phyloP scores from a whole-genome alignment of 2,888 invertebrate species.

The Melanostoma mellinum region DNA sequence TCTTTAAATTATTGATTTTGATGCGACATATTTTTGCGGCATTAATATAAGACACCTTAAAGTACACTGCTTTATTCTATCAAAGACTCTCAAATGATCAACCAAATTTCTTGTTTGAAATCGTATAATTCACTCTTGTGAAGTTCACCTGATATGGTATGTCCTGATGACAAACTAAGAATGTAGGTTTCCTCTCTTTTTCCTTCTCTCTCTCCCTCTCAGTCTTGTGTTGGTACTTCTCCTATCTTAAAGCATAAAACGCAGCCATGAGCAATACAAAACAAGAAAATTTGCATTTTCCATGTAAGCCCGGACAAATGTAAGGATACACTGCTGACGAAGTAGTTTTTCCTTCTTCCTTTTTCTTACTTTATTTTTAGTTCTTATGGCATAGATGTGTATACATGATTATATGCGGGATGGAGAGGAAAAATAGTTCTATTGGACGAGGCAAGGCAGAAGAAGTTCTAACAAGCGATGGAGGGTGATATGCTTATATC shows the following conservation, averaged over 20 bases:
- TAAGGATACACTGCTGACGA: slow-evolving; percentile 71
- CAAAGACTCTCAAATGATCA: no score
- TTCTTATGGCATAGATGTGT: slow-evolving; percentile 21
- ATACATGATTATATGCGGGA: not conserved
- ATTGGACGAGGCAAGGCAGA: not conserved
- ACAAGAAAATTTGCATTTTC: slow-evolving; percentile 72
- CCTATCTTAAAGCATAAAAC: slow-evolving; percentile 66
- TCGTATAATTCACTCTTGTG: no score
- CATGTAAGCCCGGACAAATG: slow-evolving; percentile 61
- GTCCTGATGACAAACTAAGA: slow-evolving; percentile 56
- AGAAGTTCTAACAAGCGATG: slow-evolving; percentile 1
- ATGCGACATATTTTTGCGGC: no score
- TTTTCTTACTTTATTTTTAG: slow-evolving; percentile 14
- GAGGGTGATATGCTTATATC: not conserved
- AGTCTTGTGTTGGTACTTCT: not conserved
- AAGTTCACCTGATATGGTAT: no score
- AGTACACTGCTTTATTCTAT: no score
- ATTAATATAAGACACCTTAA: no score
- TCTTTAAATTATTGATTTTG: no score
- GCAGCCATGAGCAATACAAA: slow-evolving; percentile 72
- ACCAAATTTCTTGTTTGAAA: no score
- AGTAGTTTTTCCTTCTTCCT: slow-evolving; percentile 61
- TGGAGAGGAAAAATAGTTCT: slow-evolving; percentile 20
- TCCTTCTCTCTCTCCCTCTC: not conserved
- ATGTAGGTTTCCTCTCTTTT: slow-evolving; percentile 8